These are phyloP conservation scores for Cynopterus brachyotis DNA, from an alignment of 2,113 vertebrate genomes.

Conservation along the genomic window DNA sequence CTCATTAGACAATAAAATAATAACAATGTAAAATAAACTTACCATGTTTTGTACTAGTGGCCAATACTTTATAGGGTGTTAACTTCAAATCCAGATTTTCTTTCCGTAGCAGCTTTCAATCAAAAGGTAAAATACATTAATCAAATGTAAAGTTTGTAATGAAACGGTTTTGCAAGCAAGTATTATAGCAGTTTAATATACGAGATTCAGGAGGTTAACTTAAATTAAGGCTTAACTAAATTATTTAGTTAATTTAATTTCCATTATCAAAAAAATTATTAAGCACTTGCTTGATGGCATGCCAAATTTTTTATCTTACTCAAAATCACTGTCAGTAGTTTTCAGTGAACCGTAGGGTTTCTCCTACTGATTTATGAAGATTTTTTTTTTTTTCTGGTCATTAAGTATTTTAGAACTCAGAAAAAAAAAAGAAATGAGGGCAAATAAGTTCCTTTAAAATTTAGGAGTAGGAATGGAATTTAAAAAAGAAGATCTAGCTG, in stretches of 20 bases:
- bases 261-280: neutral
- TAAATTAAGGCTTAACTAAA: neutral
- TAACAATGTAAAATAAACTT: conserved; percentile 42
- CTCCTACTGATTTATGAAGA: neutral
- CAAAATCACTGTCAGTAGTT: neutral
- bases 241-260: neutral
- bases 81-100: conserved; percentile 98
- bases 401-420: neutral
- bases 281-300: neutral
- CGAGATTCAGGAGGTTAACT: neutral
- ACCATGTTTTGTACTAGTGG: conserved; percentile 99
- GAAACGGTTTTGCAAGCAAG: neutral
- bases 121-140: conserved; percentile 55
- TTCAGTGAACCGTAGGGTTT: neutral
- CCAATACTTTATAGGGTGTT: conserved; percentile 97
- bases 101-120: conserved; percentile 92
- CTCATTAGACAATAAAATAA: neutral
- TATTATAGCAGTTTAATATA: neutral
- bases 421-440: neutral
- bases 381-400: neutral
- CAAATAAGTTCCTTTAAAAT: neutral
- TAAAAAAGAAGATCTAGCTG: neutral
- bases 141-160: neutral
- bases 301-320: neutral
- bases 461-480: neutral